Evolutionary conservation across 2,797 vertebrate species (phyloP), one percentile per base, ranked within the genome.

Genomic region (Poecile montanus): DNA sequence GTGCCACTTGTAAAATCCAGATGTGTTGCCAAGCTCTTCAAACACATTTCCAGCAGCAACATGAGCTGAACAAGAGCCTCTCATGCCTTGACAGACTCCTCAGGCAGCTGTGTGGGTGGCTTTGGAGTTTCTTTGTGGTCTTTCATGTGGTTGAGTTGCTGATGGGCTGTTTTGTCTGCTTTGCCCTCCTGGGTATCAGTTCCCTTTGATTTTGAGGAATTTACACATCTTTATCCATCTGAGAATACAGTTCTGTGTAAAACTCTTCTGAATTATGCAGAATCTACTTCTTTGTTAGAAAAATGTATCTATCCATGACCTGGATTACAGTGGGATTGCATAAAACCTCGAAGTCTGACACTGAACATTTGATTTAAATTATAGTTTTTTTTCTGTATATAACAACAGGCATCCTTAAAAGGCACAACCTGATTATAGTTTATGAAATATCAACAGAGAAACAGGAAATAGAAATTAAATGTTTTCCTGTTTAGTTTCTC

Each of bases 91-190:
- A 96, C 94, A 95, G 95, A 93, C 86, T 92, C 96, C 95, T 97
- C 58, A 54, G 92, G 95, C 58, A 75, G 96, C 95, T 95, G 92
- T 4, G 89, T 97, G 97, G 97, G 96, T 94, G 94, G 91, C 85
- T 92, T 74, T 91, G 87, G 94, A 96, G 95, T 95, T 96, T 94
- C 87, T 94, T 93, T 92, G 81, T 94, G 91, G 47, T 93, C 96
- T 97, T 97, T 97, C 93, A 97, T 98, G 97, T 97, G 96, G 91
- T 30, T 97, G 92, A 89, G 85, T 96, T 86, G 96, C 89, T 96
- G 95, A 97, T 96, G 89, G 94, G 85, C 90, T 96, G 83, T 97
- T 97, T 95, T 93, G 93, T 95, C 93, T 93, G 93, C 92, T 94
- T 96, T 91, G 66, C 92, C 91, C 88, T 89, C 86, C 81, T 67